Base-by-base conservation (phyloP, 92 coral and sea anemone genomes). In the Desmophyllum pertusum region DNA sequence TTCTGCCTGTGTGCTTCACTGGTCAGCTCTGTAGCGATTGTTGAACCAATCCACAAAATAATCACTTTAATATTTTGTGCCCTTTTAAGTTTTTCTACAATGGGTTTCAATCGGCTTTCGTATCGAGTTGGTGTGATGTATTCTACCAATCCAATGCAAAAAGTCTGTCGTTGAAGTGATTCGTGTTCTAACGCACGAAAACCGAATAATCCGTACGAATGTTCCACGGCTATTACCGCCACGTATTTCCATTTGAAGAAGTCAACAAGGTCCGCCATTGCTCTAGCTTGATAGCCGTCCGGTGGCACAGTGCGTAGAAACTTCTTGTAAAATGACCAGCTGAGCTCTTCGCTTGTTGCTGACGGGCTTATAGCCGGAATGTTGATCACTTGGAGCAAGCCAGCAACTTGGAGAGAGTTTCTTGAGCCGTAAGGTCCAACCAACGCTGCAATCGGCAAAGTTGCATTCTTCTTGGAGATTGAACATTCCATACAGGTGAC, bases 281-380 rank as follows among this genome's bases (percentile, higher is more conserved):
- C 95, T 68, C 77, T 83, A 11, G 95, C 95, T 86, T 92, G 95
- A 39, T 41, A 87, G 17, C 57, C 46, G 73, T 93, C 96, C 0
- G 93, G 92, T 0, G 96, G 90, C 14, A 90, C 96, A 5, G 94
- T 90, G 4, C 96, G 81, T 10, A 90, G 71, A 66, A 87, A 93
- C 74, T 85, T 80, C 4, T 78, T 83, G 62, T 93, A 93, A 59
- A 93, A 87, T 10, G 93, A 53, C 92, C 92, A 88, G 48, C 96
- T 93, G 5, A 93, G 92, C 42, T 93, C 96, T 62, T 85, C 92
- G 65, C 96, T 93, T 15, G 96, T 87, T 1, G 96, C 94, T 27
- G 96, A 90, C 1, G 96, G 93, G 46, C 94, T 93, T 33, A 93
- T 90, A 1, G 91, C 96, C 6, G 93, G 90, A 53, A 93, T 88